phyloP scores from a whole-genome alignment of 2,888 invertebrate species.

The Piscicola geometra region DNA sequence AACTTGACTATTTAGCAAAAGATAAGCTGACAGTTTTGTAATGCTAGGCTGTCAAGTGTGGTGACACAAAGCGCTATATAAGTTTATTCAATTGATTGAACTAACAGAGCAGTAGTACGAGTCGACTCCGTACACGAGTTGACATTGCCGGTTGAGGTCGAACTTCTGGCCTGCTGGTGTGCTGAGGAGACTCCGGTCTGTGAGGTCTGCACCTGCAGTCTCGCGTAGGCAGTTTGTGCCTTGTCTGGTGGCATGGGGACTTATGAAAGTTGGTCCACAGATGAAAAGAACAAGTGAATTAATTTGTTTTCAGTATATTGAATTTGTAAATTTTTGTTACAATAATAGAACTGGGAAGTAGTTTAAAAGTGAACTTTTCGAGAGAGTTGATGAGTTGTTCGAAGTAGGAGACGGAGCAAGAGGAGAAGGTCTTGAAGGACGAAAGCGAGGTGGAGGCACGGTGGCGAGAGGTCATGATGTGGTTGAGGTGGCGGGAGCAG shows the following conservation, averaged over 20 bases:
- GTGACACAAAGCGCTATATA: neutral
- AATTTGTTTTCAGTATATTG: neutral
- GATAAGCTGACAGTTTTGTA: too few relatives aligned
- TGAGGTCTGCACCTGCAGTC: neutral
- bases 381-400: neutral
- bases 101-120: neutral
- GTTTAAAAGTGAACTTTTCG: neutral
- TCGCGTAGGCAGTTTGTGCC: neutral
- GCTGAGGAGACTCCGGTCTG: neutral
- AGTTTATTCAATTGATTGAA: neutral
- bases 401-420: constrained; percentile 1
- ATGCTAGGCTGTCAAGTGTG: too few relatives aligned
- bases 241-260: neutral
- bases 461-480: neutral
- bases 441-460: neutral
- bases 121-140: constrained; percentile 2
- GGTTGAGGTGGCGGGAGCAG: neutral
- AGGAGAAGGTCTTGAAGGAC: neutral
- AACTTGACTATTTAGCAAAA: too few relatives aligned
- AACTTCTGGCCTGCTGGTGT: constrained; percentile 4
- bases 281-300: neutral
- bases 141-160: neutral
- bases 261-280: too few relatives aligned
- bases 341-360: too few relatives aligned
- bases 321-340: neutral